Percentiles rank a stretch among this genome's conserved stretches.
Evolutionary conservation across 2,113 vertebrate genomes (phyloP).

Genomic region (Chrysochloris asiatica): DNA sequence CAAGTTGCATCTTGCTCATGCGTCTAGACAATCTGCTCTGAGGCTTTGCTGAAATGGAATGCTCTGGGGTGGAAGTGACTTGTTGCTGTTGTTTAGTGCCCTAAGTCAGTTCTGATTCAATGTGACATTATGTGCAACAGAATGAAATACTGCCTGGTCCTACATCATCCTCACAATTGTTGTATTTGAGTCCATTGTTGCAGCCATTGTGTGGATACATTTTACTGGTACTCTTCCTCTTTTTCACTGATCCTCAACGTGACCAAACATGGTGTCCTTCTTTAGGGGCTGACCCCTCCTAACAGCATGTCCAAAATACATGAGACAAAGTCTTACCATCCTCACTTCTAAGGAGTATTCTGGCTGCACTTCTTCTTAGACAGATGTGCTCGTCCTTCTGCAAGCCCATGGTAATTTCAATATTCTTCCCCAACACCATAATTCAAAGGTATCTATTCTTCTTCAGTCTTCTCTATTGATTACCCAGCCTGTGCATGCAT

Average conservation of each 20-base stretch:
- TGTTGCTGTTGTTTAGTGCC: not conserved
- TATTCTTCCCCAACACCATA: not conserved
- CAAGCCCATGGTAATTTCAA: not conserved
- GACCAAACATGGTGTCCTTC: not conserved
- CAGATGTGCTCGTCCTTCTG: too few species aligned
- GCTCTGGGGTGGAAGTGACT: not conserved
- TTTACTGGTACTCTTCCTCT: not conserved
- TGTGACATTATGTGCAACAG: not conserved
- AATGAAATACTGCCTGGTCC: not conserved
- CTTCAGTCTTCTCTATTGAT: not conserved
- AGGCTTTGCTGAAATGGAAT: rapidly evolving
- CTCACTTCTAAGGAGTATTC: not conserved
- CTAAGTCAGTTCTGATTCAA: not conserved
- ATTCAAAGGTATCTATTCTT: not conserved
- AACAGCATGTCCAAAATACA: not conserved
- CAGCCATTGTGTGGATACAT: not conserved
- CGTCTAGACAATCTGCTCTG: not conserved
- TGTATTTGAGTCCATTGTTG: not conserved
- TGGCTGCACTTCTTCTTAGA: not conserved
- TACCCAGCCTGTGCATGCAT: not conserved
- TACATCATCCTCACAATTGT: not conserved
- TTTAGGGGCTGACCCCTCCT: not conserved
- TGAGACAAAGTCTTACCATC: not conserved
- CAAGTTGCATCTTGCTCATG: not conserved
- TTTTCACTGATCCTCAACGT: too few species aligned